Evolutionary conservation across 2,797 vertebrate species (phyloP).

Genomic region (Graptemys geographica): DNA sequence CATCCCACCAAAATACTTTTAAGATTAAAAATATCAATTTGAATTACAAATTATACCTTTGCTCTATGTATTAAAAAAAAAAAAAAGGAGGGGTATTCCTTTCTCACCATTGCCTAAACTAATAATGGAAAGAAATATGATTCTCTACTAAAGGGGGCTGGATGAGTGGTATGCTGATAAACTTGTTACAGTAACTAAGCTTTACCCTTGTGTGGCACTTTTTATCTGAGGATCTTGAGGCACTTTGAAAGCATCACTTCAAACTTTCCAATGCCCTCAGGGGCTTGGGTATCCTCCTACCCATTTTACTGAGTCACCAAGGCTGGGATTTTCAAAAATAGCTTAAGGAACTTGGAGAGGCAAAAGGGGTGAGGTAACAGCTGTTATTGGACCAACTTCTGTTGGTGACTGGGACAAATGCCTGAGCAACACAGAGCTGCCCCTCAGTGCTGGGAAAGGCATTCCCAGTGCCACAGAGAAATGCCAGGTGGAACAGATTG

Average conservation of each 20-base stretch:
- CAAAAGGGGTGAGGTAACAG: neutral
- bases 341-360: neutral
- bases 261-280: neutral
- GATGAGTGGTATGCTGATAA: constrained; percentile 2
- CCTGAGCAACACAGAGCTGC: neutral
- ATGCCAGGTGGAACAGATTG: neutral
- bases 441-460: neutral
- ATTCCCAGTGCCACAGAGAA: neutral
- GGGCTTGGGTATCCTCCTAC: neutral
- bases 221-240: rapidly evolving
- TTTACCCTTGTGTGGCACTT: neutral
- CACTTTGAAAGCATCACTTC: neutral
- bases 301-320: neutral
- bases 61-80: constrained; percentile 24
- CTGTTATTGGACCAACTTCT: neutral
- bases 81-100: constrained; percentile 47
- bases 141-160: constrained; percentile 10
- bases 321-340: constrained; percentile 4
- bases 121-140: constrained; percentile 57
- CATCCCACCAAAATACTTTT: constrained; percentile 73
- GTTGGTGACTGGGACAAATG: neutral
- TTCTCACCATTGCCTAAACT: constrained; percentile 59
- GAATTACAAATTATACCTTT: constrained; percentile 75
- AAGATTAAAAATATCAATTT: constrained; percentile 77
- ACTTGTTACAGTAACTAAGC: constrained; percentile 21